Conservation (phyloP, 1,140 invertebrate species). For the Penaeus vannamei region DNA sequence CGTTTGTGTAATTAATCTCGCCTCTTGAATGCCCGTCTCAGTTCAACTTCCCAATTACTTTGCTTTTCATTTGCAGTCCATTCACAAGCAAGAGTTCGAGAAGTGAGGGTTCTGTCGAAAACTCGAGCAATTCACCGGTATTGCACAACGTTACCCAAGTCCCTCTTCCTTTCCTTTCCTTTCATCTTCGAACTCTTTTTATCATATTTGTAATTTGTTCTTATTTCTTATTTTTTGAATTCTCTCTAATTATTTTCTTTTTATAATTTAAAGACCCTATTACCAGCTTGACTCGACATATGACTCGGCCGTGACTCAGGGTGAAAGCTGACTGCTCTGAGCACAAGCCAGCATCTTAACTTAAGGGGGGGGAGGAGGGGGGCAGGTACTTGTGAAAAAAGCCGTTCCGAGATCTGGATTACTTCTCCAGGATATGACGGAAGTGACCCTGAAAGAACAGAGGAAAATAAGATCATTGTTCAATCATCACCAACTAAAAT, state of each 20-base stretch:
- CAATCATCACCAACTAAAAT: no score
- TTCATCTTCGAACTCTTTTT: no score
- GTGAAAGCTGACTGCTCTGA: no score
- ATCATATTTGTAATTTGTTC: no score
- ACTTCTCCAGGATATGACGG: slow-evolving; percentile 28
- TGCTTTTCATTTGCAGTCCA: not conserved
- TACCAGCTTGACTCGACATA: no score
- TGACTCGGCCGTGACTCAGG: no score
- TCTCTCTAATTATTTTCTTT: no score
- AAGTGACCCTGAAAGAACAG: slow-evolving; percentile 18
- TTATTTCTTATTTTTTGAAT: no score
- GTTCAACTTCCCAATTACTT: not conserved
- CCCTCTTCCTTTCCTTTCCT: no score
- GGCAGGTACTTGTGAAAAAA: slow-evolving; percentile 26
- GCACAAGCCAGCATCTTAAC: slow-evolving; percentile 18
- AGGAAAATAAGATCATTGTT: not conserved
- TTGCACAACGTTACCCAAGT: slow-evolving; percentile 1
- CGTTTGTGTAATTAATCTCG: slow-evolving; percentile 1
- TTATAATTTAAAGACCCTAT: no score
- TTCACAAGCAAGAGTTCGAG: no score
- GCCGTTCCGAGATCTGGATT: not conserved
- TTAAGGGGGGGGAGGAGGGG: not conserved
- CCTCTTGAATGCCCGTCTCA: not conserved
- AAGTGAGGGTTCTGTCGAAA: no score
- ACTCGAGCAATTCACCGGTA: not conserved